Base-by-base conservation (phyloP, 64 coral and sea anemone genomes). In the Stichodactyla mertensii region DNA sequence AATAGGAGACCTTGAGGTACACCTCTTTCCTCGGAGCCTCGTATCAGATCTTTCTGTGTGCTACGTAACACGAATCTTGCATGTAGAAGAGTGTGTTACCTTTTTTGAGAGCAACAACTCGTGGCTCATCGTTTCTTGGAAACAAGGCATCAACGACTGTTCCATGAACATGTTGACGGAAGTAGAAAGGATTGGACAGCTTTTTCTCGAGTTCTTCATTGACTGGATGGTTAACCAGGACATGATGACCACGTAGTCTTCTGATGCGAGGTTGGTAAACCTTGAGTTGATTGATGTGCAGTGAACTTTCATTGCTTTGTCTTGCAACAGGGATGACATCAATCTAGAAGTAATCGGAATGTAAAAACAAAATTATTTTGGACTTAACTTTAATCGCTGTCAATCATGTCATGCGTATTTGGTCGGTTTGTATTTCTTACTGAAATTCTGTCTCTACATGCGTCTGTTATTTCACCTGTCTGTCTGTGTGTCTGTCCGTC, bases 231-330 rank as follows among this genome's bases (percentile, higher is more conserved):
- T 45, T 45, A 45, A 45, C 36, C 36, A 45, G 36, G 36, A 45
- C 36, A 45, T 45, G 36, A 45, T 45, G 36, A 45, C 36, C 52
- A 16, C 80, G 86, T 4, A 92, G 59, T 9, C 91, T 57, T 71
- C 91, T 87, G 19, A 92, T 54, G 6, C 91, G 91, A 51, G 91
- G 91, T 62, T 92, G 71, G 51, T 84, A 77, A 16, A 88, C 86
- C 16, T 84, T 70, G 36, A 92, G 86, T 59, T 84, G 80, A 28
- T 88, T 71, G 16, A 84, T 55, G 74, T 88, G 91, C 18, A 66
- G 19, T 51, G 61, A 55, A 9, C 71, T 57, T 7, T 45, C 79
- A 83, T 61, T 88, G 22, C 12, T 18, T 20, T 91, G 71, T 56
- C 52, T 54, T 84, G 55, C 60, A 18, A 82, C 62, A 0, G 86